Evolutionary conservation across 2,888 invertebrate genomes (phyloP), one percentile per base, ranked within the genome.

Genomic region (Pyrocoelia pectoralis): DNA sequence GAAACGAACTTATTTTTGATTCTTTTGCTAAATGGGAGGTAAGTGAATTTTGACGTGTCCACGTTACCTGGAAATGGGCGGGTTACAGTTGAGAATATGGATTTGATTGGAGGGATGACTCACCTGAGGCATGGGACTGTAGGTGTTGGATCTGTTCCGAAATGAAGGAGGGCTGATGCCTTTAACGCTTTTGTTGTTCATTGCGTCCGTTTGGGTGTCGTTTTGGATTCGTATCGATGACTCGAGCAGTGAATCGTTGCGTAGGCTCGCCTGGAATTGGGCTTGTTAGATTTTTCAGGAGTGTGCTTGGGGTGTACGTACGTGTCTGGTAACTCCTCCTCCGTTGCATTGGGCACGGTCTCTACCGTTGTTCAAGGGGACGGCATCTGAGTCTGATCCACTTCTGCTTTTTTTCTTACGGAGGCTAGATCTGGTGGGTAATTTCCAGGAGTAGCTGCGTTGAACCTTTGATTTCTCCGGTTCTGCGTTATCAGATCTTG

Each of bases 291-390:
- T 24, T 2, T 48, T 6, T 48, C 6, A 59, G 18, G 17, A 41
- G 5, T 13, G 9, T 50, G n/a, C 9, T 29, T 29, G 9, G 9
- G 9, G 29, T 9, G 17, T 18, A 70, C 79, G 81, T 79, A 86
- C 80, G 59, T 81, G 79, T 69, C 80, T 72, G 10, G 76, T 74
- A 13, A 81, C 75, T 4, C 78, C 78, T 14, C 82, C 82, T 2
- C 89, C 89, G 75, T 91, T 92, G 74, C 91, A 91, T 73, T 89
- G 89, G 13, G 89, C 87, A 74, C 90, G 91, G 74, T 92, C 91
- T 50, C 89, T 84, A 46, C 90, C 90, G 75, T 91, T 91, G 71
- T 90, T 90, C 14, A 90, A 79, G 17, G 86, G 83, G 2, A 88
- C 82, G n/a, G 87, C 84, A 29, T 87, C 87, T 51, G 87, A 88